Percentiles rank a stretch among this genome's conserved stretches.
Evolutionary conservation across 2,888 invertebrate genomes (phyloP).

Genomic region (Microdon myrmicae): DNA sequence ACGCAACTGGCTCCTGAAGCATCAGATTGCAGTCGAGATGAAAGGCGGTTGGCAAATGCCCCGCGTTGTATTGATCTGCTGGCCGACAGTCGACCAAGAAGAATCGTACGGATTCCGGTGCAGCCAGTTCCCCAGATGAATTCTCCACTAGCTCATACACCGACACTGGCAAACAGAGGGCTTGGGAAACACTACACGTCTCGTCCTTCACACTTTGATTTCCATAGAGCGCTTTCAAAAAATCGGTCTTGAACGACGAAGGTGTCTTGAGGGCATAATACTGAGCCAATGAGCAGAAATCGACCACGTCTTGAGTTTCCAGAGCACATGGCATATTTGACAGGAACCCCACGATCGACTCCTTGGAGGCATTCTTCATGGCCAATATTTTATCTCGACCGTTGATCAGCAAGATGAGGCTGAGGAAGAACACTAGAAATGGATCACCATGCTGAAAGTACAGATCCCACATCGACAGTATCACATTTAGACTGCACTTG

Average conservation of each 20-base stretch:
- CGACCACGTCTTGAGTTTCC: constrained; percentile 93
- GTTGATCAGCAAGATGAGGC: constrained; percentile 94
- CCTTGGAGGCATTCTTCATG: constrained; percentile 78
- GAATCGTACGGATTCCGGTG: constrained; percentile 80
- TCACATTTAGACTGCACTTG: constrained; percentile 83
- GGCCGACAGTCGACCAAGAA: constrained; percentile 98
- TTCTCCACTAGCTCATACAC: constrained; percentile 91
- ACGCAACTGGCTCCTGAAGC: constrained; percentile 95
- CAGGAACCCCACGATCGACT: constrained; percentile 75
- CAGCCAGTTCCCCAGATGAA: constrained; percentile 74
- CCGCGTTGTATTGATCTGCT: constrained; percentile 95
- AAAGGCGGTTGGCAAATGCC: constrained; percentile 96
- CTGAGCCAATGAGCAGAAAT: constrained; percentile 96
- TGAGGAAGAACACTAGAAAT: constrained; percentile 90
- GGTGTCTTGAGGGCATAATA: constrained; percentile 95
- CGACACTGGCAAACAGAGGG: constrained; percentile 95
- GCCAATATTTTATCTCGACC: constrained; percentile 86
- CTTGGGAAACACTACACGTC: constrained; percentile 71
- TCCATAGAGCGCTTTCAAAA: constrained; percentile 74
- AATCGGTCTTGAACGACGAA: constrained; percentile 88
- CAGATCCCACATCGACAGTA: constrained; percentile 94
- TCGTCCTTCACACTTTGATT: constrained; percentile 71
- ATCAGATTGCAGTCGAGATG: constrained; percentile 97
- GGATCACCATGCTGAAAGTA: constrained; percentile 96
- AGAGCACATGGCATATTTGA: constrained; percentile 84